Percentiles rank a stretch among this genome's conserved stretches.
Conservation (phyloP, 1,140 invertebrate species). For the Ceratina calcarata region DNA sequence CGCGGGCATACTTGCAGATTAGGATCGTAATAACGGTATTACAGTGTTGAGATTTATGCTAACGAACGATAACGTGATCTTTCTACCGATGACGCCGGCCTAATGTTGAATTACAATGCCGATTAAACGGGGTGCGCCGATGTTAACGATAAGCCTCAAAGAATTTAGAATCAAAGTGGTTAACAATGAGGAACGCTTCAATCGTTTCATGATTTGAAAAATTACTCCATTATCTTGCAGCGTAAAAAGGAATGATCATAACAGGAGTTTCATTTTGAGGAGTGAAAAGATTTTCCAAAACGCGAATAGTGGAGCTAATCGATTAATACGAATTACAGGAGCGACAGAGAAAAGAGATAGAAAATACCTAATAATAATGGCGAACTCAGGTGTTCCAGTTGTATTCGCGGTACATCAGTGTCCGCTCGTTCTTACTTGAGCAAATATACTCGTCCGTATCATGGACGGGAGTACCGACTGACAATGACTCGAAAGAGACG, state of each 20-base stretch:
- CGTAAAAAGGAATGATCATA: too few species aligned
- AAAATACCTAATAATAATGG: conserved; percentile 55
- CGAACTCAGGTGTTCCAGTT: conserved; percentile 61
- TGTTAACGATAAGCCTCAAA: conserved; percentile 6
- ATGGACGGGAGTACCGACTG: conserved; percentile 24
- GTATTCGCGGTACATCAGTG: conserved; percentile 64
- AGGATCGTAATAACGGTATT: conserved; percentile 48
- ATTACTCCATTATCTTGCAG: too few species aligned
- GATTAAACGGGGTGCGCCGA: conserved; percentile 20
- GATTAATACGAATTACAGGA: conserved; percentile 48
- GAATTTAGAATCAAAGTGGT: neutral
- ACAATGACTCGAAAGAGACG: neutral
- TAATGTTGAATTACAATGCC: conserved; percentile 28
- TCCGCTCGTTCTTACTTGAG: conserved; percentile 63
- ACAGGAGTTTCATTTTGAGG: too few species aligned
- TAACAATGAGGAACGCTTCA: too few species aligned
- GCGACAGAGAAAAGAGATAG: neutral
- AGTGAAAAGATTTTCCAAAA: too few species aligned
- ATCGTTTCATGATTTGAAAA: too few species aligned
- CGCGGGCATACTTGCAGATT: conserved; percentile 38
- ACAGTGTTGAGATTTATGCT: conserved; percentile 43
- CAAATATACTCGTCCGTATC: conserved; percentile 72
- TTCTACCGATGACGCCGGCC: neutral
- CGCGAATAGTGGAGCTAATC: neutral
- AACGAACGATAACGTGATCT: conserved; percentile 38